Conservation (phyloP, 2,113 vertebrate species). For the Burhinus bistriatus region DNA sequence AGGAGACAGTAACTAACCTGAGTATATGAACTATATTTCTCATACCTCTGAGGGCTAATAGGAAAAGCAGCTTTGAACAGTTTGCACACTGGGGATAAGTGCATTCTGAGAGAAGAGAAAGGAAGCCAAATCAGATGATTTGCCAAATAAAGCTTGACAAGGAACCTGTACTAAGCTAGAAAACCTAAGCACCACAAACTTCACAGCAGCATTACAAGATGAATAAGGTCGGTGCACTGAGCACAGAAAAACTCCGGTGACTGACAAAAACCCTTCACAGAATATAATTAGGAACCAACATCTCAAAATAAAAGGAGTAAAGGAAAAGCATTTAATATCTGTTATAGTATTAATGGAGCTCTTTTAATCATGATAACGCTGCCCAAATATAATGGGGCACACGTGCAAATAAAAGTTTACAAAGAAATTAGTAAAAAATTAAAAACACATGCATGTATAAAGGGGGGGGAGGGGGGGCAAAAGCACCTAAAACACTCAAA, state of each 20-base stretch:
- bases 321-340: not conserved
- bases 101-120: not conserved
- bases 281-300: not conserved
- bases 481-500: not conserved
- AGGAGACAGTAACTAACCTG: not conserved
- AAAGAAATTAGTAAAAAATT: not conserved
- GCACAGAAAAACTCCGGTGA: not conserved
- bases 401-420: not conserved
- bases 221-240: not conserved
- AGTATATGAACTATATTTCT: not conserved
- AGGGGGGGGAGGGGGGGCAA: not conserved
- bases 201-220: not conserved
- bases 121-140: not conserved
- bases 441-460: not conserved
- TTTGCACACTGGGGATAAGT: not conserved
- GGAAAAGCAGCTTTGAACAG: not conserved
- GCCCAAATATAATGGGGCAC: not conserved
- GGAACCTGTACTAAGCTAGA: not conserved
- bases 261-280: not conserved
- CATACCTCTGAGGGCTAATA: not conserved
- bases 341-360: not conserved
- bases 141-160: not conserved
- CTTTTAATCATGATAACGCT: not conserved
- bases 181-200: not conserved
- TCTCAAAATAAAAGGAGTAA: not conserved